Conservation (phyloP, 2,797 vertebrate genomes). For the Pantherophis vulpinus region DNA sequence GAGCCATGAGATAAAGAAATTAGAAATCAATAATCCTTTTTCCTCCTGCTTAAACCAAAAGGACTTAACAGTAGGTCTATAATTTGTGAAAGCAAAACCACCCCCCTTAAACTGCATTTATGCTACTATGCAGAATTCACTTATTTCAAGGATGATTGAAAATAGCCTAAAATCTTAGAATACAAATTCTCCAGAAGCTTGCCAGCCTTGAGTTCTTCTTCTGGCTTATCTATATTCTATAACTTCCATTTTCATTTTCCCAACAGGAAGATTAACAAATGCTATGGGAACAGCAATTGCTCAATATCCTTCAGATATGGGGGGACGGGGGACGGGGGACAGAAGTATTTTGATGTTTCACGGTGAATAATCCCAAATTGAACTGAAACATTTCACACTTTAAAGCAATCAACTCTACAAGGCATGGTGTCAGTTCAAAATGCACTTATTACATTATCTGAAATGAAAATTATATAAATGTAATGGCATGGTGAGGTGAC, state of each 20-base stretch:
- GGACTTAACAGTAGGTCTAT: too few relatives aligned
- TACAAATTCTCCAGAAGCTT: background rate
- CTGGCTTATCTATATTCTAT: background rate
- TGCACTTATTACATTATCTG: background rate
- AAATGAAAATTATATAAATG: constrained; percentile 37
- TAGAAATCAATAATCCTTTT: background rate
- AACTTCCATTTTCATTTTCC: background rate
- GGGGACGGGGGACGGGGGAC: background rate
- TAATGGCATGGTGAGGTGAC: constrained; percentile 7
- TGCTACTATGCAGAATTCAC: background rate
- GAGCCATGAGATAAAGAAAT: background rate
- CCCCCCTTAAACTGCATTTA: background rate
- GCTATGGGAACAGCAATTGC: background rate
- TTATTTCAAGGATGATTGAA: background rate
- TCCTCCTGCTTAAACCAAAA: background rate
- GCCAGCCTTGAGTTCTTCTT: background rate
- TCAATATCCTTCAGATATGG: background rate
- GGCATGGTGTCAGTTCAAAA: background rate
- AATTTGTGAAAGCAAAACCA: background rate
- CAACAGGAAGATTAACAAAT: background rate
- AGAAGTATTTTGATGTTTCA: background rate
- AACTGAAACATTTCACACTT: constrained; percentile 28
- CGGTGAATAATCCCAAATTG: constrained; percentile 13
- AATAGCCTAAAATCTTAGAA: background rate
- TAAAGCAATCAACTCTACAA: constrained; percentile 17